Evolutionary conservation across 2,888 invertebrate genomes (phyloP), one percentile per base, ranked within the genome.

Genomic region (Ptychoptera contaminata): DNA sequence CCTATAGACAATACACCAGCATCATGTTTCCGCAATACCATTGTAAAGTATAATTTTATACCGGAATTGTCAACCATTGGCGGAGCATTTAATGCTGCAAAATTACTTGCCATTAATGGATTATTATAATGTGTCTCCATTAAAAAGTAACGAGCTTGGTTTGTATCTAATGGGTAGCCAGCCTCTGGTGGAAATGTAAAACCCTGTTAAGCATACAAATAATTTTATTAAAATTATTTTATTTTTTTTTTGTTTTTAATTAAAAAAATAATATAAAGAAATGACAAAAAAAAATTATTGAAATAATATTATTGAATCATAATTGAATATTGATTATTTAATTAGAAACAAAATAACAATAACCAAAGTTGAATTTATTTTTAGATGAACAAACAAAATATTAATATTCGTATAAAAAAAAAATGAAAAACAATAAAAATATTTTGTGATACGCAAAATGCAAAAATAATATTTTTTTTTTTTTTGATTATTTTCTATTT

Each of bases 161-260:
- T 60, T 37, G 71, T 67, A 51, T 74, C 75, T 51, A 78, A 54
- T 9, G 77, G 73, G 56, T 76, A 74, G 29, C 78, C 77, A 23
- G 74, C 75, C 59, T 75, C 74, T 14, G 70, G 67, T 42, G 74
- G 75, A 57, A 74, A 73, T 58, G 72, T 72, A 56, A 73, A 73
- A 46, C 73, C 73, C 65, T 66, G 59, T 42, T 44, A 44, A 40
- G 44, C 40, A 42, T 39, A 46, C 10, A 39, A 12, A 32, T 8
- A 16, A 6, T 39, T 39, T 2, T 11, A 23, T 29, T 23, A 5
- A 5, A 37, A 12, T n/a, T 15, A 9, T 37, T 12, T 37, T 12
- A 12, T 5, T 23, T 23, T 23, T 23, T 12, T 37, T 12, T 15
- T 5, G 3, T 23, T 23, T 23, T 23, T 23, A 37, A 4, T 12